Percentiles rank a stretch among this genome's conserved stretches.
phyloP scores from a whole-genome alignment of 2,113 vertebrate species.

The Amblyornis subalaris region DNA sequence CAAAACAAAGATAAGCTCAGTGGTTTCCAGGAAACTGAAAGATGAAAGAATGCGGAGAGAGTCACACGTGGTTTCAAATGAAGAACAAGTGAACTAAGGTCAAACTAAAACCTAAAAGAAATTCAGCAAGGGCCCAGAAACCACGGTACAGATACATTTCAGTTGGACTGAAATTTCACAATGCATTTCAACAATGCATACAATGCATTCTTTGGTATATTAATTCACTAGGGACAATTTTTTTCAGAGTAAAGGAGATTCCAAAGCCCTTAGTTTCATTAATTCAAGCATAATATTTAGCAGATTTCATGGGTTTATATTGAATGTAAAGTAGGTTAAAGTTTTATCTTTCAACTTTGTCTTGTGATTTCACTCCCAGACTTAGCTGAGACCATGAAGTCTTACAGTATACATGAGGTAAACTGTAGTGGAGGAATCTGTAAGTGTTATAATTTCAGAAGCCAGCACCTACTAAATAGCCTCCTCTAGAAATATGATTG shows the following conservation, averaged over 20 bases:
- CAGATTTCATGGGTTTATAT: neutral
- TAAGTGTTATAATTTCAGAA: neutral
- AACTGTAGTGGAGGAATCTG: neutral
- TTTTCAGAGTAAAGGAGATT: neutral
- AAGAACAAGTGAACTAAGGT: slow-evolving; percentile 66
- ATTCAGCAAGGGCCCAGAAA: slow-evolving; percentile 54
- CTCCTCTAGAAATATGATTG: neutral
- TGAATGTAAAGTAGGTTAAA: neutral
- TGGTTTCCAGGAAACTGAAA: slow-evolving; percentile 79
- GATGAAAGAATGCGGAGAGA: slow-evolving; percentile 74
- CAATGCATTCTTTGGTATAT: slow-evolving; percentile 51
- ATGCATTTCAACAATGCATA: slow-evolving; percentile 53
- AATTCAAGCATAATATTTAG: slow-evolving; percentile 16
- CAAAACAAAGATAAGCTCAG: slow-evolving; percentile 69
- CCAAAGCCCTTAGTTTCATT: neutral
- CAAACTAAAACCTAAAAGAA: slow-evolving; percentile 59
- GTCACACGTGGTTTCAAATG: slow-evolving; percentile 56
- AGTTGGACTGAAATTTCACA: slow-evolving; percentile 13
- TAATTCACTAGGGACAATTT: slow-evolving; percentile 22
- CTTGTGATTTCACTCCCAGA: neutral
- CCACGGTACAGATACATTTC: slow-evolving; percentile 7
- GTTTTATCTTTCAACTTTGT: neutral
- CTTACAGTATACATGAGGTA: neutral
- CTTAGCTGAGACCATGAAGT: neutral
- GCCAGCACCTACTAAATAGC: neutral